A percentile compares a stretch with the other conserved stretches of the same genome.
phyloP scores from a whole-genome alignment of 2,797 vertebrate species.

The Eremophila alpestris region DNA sequence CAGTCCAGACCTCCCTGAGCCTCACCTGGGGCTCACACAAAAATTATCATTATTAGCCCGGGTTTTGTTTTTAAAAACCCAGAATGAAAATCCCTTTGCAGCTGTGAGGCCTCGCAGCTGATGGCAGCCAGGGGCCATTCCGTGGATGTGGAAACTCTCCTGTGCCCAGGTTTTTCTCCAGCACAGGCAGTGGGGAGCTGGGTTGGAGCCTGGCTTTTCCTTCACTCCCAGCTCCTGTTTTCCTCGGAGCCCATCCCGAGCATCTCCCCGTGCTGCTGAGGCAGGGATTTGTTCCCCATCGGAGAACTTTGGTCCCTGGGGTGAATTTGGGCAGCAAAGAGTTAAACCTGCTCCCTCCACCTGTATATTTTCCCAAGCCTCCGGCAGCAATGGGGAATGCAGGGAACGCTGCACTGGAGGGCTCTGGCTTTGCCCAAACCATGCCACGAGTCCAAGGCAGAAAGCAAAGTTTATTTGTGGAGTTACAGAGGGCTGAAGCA shows the following conservation, averaged over 20 bases:
- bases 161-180: neutral
- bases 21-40: neutral
- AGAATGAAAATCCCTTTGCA: neutral
- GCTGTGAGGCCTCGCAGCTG: neutral
- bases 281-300: neutral
- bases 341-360: conserved; percentile 19
- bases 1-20: neutral
- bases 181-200: neutral
- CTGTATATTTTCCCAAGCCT: conserved; percentile 39
- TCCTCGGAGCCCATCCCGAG: neutral
- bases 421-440: conserved; percentile 13
- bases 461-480: conserved; percentile 56
- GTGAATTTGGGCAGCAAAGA: neutral
- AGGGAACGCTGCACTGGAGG: neutral
- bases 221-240: rapidly evolving
- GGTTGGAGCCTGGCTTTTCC: neutral
- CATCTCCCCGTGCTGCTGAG: rapidly evolving
- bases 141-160: rapidly evolving
- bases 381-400: conserved; percentile 1
- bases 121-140: neutral
- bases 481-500: neutral
- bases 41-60: neutral
- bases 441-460: neutral
- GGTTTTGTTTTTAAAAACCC: neutral
- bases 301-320: rapidly evolving